Percentiles rank a stretch among this genome's conserved stretches.
Evolutionary conservation across 2,888 invertebrate genomes (phyloP).

Genomic region (Amiota communis): DNA sequence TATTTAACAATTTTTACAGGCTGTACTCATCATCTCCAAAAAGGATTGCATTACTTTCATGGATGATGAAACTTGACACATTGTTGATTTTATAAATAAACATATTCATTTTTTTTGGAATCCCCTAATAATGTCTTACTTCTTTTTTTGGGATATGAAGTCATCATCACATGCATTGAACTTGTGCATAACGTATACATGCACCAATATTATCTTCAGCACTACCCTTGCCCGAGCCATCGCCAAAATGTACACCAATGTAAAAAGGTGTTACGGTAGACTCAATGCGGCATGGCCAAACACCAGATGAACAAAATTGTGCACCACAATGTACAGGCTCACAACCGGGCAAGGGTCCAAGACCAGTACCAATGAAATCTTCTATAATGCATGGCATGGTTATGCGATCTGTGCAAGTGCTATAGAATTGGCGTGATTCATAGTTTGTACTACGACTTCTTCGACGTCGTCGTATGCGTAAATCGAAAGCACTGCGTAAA

Average conservation of each 20-base stretch:
- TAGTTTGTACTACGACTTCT: constrained; percentile 29
- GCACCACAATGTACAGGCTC: constrained; percentile 86
- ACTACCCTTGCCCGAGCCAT: constrained; percentile 78
- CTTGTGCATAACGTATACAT: constrained; percentile 83
- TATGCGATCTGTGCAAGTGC: constrained; percentile 80
- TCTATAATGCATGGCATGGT: constrained; percentile 89
- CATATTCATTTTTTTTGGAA: too few species aligned
- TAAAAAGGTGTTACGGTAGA: constrained; percentile 85
- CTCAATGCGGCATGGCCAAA: constrained; percentile 77
- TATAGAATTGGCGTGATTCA: constrained; percentile 61
- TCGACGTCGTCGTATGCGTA: constrained; percentile 52
- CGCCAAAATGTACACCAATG: constrained; percentile 85
- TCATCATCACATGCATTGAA: constrained; percentile 76
- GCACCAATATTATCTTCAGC: constrained; percentile 89
- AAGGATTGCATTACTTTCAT: too few species aligned
- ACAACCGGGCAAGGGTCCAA: constrained; percentile 75
- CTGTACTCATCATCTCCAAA: too few species aligned
- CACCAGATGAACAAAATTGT: constrained; percentile 78
- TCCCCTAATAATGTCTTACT: too few species aligned
- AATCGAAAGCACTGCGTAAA: constrained; percentile 65
- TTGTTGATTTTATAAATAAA: too few species aligned
- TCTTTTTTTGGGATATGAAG: too few species aligned
- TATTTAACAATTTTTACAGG: too few species aligned
- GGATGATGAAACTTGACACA: too few species aligned
- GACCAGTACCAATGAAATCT: constrained; percentile 81